Evolutionary conservation across 2,888 invertebrate genomes (phyloP).

Genomic region (Malthinus flaveolus): DNA sequence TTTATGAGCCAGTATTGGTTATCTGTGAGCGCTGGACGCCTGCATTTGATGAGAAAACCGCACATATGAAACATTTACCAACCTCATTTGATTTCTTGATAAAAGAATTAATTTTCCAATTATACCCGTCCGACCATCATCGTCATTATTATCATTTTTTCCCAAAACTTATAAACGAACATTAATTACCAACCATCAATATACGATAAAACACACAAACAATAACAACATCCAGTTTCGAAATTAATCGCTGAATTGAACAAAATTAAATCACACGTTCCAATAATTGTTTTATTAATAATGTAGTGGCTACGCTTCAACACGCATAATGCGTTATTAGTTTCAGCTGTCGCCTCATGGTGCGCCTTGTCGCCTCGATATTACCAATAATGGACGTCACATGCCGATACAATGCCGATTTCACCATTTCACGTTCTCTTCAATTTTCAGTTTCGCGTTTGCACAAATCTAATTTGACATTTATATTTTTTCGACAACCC

Average conservation of each 20-base stretch:
- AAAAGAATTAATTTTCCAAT: constrained; percentile 24
- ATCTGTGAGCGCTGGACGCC: constrained; percentile 36
- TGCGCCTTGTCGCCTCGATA: constrained; percentile 38
- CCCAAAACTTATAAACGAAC: not conserved
- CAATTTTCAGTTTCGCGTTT: constrained; percentile 22
- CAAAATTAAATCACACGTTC: constrained; percentile 38
- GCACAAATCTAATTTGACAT: constrained; percentile 11
- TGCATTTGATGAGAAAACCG: constrained; percentile 31
- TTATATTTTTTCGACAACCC: not conserved
- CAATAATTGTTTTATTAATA: constrained; percentile 41
- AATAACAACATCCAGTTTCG: constrained; percentile 1
- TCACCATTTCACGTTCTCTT: constrained; percentile 22
- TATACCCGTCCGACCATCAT: not conserved
- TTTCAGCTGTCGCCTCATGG: constrained; percentile 36
- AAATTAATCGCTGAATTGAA: constrained; percentile 26
- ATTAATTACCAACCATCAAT: constrained; percentile 8
- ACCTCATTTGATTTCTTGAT: constrained; percentile 29
- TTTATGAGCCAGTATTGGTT: constrained; percentile 44
- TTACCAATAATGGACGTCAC: constrained; percentile 33
- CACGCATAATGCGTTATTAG: constrained; percentile 35
- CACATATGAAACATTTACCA: constrained; percentile 31
- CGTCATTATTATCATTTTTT: not conserved
- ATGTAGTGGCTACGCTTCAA: constrained; percentile 33
- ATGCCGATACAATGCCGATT: constrained; percentile 28
- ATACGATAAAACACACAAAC: constrained; percentile 10